phyloP scores from a whole-genome alignment of 92 coral and sea anemone species.

The Phymanthus crucifer region DNA sequence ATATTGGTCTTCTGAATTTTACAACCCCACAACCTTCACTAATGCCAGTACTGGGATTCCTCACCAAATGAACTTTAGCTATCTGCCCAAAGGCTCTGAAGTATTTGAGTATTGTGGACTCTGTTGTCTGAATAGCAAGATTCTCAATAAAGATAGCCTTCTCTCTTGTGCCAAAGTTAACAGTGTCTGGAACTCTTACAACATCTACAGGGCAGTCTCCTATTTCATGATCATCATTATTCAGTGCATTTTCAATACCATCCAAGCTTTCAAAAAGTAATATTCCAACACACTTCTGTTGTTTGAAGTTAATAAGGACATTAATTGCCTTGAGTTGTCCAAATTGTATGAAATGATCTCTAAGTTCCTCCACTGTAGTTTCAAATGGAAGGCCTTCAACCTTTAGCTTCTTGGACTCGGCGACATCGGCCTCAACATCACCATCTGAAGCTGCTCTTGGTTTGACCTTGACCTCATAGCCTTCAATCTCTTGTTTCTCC shows the following conservation, averaged over 20 bases:
- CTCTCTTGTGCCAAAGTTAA: conserved; percentile 31
- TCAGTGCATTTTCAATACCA: conserved; percentile 29
- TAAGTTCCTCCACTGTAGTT: conserved; percentile 47
- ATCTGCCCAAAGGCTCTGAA: conserved; percentile 37
- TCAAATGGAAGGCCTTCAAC: conserved; percentile 46
- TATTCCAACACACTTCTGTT: conserved; percentile 41
- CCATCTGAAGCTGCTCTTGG: not conserved
- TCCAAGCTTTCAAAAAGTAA: conserved; percentile 40
- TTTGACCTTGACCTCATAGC: conserved; percentile 16
- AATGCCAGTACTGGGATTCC: conserved; percentile 19
- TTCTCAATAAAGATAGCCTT: conserved; percentile 35
- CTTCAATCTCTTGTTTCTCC: conserved; percentile 45
- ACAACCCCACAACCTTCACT: conserved; percentile 48
- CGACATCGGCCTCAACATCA: conserved; percentile 18
- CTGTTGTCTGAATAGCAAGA: conserved; percentile 28
- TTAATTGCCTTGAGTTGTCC: conserved; percentile 53
- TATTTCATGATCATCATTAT: conserved; percentile 23
- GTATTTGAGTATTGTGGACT: conserved; percentile 20
- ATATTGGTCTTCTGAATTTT: conserved; percentile 28
- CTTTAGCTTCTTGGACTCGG: conserved; percentile 41
- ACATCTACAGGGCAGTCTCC: conserved; percentile 29
- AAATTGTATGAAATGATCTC: conserved; percentile 50
- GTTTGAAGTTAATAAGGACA: conserved; percentile 41
- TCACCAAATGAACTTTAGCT: conserved; percentile 26
- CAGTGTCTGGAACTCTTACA: conserved; percentile 37